A percentile compares a stretch with the other conserved stretches of the same genome.
These are phyloP conservation scores for Apamea sordens DNA, from an alignment of 2,888 invertebrate species.

Conservation along the genomic window DNA sequence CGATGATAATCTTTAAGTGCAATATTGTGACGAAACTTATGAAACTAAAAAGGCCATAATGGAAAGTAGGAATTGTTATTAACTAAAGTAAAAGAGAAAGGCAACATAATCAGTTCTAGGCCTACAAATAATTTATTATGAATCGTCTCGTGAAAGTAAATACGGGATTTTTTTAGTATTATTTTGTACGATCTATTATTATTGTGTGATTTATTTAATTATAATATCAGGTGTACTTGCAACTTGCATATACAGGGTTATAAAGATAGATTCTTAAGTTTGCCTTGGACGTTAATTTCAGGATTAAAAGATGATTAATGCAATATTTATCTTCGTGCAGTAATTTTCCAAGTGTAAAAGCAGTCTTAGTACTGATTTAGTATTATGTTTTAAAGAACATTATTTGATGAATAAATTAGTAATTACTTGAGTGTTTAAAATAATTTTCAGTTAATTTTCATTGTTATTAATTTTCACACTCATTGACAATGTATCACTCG, in stretches of 20 bases:
- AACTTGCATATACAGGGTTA: conserved; percentile 49
- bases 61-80: conserved; percentile 5
- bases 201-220: conserved; percentile 24
- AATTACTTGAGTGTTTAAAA: conserved; percentile 11
- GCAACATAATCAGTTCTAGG: not conserved
- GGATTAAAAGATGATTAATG: not conserved
- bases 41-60: conserved; percentile 6
- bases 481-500: not conserved
- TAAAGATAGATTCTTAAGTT: conserved; percentile 14
- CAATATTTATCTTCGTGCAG: not conserved
- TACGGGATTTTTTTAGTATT: conserved; percentile 20
- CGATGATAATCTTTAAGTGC: not conserved
- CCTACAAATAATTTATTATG: conserved; percentile 17
- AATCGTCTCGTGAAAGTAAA: conserved; percentile 8
- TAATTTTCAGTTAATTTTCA: not conserved
- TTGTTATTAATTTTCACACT: conserved; percentile 5
- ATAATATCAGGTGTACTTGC: conserved; percentile 32
- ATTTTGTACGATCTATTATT: conserved; percentile 30
- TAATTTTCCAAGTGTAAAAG: conserved; percentile 22
- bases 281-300: conserved; percentile 22
- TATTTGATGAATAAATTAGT: conserved; percentile 45
- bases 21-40: conserved; percentile 3
- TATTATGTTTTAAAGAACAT: conserved; percentile 28
- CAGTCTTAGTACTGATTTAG: conserved; percentile 24
- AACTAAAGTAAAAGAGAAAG: conserved; percentile 12